Conservation (phyloP, 2,113 vertebrate genomes). For the Myodes glareolus region DNA sequence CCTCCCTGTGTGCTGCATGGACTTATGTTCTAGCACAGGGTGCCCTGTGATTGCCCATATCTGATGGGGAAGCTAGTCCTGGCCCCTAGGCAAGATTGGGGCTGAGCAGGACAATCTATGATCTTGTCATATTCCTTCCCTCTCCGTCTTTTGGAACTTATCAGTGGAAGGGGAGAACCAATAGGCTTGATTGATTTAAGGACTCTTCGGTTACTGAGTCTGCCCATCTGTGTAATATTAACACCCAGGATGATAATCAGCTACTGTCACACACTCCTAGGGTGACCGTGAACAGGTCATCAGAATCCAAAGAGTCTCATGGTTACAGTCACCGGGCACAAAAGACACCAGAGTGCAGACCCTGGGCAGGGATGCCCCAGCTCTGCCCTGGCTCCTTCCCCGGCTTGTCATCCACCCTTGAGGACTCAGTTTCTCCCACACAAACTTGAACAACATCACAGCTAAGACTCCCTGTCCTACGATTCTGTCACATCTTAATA, state of each 20-base stretch:
- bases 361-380: not conserved
- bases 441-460: not conserved
- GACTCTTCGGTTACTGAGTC: rapidly evolving
- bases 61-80: no score
- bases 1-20: rapidly evolving
- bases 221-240: rapidly evolving
- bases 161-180: not conserved
- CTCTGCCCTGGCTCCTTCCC: not conserved
- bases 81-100: rapidly evolving
- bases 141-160: not conserved
- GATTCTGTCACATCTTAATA: not conserved
- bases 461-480: not conserved
- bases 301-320: no score
- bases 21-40: not conserved
- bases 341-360: not conserved
- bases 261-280: rapidly evolving
- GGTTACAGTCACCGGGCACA: not conserved
- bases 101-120: rapidly evolving
- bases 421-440: not conserved
- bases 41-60: rapidly evolving
- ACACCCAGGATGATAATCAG: rapidly evolving
- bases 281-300: not conserved
- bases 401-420: not conserved
- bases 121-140: not conserved
- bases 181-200: not conserved